Conservation (phyloP, 2,888 invertebrate genomes). For the Eristalinus sepulchralis region DNA sequence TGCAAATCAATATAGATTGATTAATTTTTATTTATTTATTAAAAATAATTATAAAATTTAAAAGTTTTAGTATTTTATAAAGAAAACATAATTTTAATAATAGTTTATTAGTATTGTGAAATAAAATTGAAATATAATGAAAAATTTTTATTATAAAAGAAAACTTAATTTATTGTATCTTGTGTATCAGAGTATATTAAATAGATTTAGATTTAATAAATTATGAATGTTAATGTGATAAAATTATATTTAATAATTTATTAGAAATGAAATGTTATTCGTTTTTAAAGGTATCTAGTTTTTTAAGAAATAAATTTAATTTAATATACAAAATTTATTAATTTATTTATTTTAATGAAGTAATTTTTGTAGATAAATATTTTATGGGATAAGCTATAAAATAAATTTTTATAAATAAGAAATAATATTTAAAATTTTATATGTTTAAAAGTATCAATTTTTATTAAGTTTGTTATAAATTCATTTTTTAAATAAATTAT, state of each 20-base stretch:
- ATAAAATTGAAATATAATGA: constrained; percentile 82
- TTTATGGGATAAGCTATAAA: constrained; percentile 84
- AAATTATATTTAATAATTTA: constrained; percentile 84
- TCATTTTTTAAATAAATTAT: constrained; percentile 82
- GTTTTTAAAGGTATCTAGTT: constrained; percentile 78
- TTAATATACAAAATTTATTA: constrained; percentile 76
- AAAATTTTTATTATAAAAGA: constrained; percentile 82
- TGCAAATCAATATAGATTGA: constrained; percentile 80
- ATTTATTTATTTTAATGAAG: constrained; percentile 76
- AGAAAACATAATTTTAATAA: constrained; percentile 83
- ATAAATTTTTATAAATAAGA: constrained; percentile 82
- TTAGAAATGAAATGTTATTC: constrained; percentile 86
- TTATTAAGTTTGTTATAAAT: constrained; percentile 82
- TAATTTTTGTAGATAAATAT: constrained; percentile 80
- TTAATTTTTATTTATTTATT: constrained; percentile 77
- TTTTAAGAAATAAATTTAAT: constrained; percentile 73
- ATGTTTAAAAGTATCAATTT: constrained; percentile 84
- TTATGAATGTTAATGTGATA: constrained; percentile 83
- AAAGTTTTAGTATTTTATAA: constrained; percentile 81
- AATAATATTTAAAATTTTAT: constrained; percentile 80
- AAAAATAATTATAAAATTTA: constrained; percentile 80
- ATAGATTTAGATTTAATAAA: constrained; percentile 84
- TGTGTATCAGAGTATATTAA: constrained; percentile 88
- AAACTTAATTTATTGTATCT: constrained; percentile 85
- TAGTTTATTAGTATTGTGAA: constrained; percentile 83